Evolutionary conservation across 2,113 vertebrate species (phyloP).

Genomic region (Phrynocephalus versicolor): DNA sequence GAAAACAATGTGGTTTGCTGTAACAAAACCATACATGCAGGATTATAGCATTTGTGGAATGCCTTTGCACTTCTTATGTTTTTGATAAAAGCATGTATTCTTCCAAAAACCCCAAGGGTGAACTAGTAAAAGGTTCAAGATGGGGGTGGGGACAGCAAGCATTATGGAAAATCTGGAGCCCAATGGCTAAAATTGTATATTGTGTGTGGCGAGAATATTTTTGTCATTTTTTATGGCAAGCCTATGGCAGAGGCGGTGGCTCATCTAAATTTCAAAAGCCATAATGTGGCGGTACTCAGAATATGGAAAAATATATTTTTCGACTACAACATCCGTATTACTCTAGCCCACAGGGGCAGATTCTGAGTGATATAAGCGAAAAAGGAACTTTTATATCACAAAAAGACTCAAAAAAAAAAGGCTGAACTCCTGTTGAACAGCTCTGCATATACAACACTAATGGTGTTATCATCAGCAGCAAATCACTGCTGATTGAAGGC

Average conservation of each 20-base stretch:
- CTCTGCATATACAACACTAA: too few relatives aligned
- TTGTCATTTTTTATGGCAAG: not conserved
- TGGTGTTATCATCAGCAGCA: too few relatives aligned
- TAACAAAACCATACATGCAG: not conserved
- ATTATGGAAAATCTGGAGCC: not conserved
- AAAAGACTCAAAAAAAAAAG: not conserved
- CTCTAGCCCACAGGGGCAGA: too few relatives aligned
- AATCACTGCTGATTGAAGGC: too few relatives aligned
- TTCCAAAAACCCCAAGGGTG: not conserved
- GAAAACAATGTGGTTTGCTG: not conserved
- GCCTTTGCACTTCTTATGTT: not conserved
- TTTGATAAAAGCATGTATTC: not conserved
- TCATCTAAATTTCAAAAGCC: not conserved
- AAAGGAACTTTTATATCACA: too few relatives aligned
- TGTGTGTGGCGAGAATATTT: not conserved
- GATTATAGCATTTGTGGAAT: not conserved
- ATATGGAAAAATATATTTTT: too few relatives aligned
- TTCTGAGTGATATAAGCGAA: too few relatives aligned
- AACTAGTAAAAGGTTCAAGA: not conserved
- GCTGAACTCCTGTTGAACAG: too few relatives aligned
- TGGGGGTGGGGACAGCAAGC: too few relatives aligned
- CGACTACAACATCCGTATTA: too few relatives aligned
- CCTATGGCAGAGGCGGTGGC: not conserved
- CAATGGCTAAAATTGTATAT: not conserved
- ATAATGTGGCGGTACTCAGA: not conserved